Evolutionary conservation across 2,113 vertebrate genomes (phyloP).

Genomic region (Sorex fumeus): DNA sequence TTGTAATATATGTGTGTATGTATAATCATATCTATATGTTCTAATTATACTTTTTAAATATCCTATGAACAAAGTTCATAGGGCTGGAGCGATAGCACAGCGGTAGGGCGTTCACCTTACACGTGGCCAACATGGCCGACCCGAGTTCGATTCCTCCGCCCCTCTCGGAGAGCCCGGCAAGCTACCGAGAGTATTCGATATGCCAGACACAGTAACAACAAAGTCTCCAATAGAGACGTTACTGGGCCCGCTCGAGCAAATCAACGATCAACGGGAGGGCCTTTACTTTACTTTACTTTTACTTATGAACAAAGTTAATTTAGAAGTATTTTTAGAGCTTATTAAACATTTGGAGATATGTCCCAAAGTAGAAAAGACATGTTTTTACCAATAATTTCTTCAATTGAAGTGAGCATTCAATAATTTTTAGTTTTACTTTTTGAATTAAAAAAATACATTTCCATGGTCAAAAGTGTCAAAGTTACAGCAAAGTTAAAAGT

Average conservation of each 20-base stretch:
- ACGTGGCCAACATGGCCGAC: too few species aligned
- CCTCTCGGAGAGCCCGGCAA: too few species aligned
- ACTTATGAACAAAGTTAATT: not conserved
- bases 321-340: not conserved
- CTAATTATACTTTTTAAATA: not conserved
- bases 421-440: constrained; percentile 26
- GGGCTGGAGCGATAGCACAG: too few species aligned
- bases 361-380: not conserved
- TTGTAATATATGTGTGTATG: not conserved
- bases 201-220: too few species aligned
- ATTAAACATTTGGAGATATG: not conserved
- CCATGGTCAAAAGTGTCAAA: constrained; percentile 40
- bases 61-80: not conserved
- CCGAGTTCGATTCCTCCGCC: too few species aligned
- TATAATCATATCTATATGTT: not conserved
- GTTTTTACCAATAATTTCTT: constrained; percentile 59
- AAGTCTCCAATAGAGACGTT: too few species aligned
- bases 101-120: too few species aligned
- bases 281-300: too few species aligned
- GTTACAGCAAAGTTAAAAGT: not conserved
- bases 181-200: too few species aligned
- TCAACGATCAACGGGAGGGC: too few species aligned
- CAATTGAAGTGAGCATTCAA: not conserved
- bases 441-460: constrained; percentile 57
- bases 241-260: too few species aligned